These are phyloP conservation scores for Proisotoma minuta DNA, from an alignment of 2,888 invertebrate genomes.

Conservation along the genomic window DNA sequence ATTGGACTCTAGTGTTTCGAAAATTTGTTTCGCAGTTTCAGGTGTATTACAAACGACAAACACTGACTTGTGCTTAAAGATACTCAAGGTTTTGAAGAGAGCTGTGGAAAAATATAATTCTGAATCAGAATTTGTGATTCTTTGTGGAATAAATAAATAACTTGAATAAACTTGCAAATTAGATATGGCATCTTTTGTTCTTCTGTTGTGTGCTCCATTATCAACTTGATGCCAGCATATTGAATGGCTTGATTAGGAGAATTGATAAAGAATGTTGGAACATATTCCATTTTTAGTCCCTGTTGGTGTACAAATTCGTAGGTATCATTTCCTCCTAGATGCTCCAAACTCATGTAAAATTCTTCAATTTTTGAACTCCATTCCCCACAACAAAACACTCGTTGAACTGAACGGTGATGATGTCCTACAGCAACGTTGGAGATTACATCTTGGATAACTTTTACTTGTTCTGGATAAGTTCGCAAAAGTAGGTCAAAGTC, in stretches of 20 bases:
- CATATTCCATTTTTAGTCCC: background rate
- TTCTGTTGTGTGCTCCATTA: constrained; percentile 7
- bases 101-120: background rate
- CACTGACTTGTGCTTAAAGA: constrained; percentile 12
- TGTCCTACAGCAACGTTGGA: constrained; percentile 1
- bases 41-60: constrained; percentile 14
- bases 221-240: constrained; percentile 19
- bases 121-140: background rate
- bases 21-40: background rate
- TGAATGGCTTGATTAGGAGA: constrained; percentile 21
- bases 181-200: constrained; percentile 2
- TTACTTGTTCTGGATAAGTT: background rate
- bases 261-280: constrained; percentile 16
- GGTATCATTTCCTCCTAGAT: background rate
- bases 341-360: constrained; percentile 4
- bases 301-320: background rate
- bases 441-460: background rate
- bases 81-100: background rate
- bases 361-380: constrained; percentile 20
- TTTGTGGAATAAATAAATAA: background rate
- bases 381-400: constrained; percentile 19
- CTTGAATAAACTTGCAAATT: background rate
- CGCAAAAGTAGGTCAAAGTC: constrained; percentile 18
- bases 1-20: constrained; percentile 4
- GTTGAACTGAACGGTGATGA: background rate